phyloP scores from a whole-genome alignment of 92 coral and sea anemone genomes.

The Muricea muricata region DNA sequence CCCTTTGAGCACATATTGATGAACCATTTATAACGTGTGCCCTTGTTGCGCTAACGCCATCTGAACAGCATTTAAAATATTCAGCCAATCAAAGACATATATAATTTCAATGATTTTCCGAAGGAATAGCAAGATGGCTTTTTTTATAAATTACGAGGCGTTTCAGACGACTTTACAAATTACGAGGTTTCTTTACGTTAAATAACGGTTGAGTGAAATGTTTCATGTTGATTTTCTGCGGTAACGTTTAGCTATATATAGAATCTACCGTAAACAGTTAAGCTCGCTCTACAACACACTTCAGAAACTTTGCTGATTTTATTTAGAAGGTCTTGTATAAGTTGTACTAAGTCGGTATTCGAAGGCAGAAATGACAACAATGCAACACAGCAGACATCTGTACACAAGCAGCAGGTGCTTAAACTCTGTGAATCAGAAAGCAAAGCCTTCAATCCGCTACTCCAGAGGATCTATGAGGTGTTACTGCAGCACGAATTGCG shows the following conservation, averaged over 20 bases:
- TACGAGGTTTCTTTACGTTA: neutral
- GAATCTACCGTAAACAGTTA: too few species aligned
- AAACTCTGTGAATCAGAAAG: neutral
- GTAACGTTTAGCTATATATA: neutral
- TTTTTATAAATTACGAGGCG: neutral
- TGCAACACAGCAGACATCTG: neutral
- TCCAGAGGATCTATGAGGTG: too few species aligned
- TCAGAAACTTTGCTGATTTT: neutral
- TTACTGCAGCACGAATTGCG: too few species aligned
- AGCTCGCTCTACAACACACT: neutral
- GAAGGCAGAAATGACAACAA: neutral
- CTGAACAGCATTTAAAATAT: neutral
- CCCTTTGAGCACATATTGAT: neutral
- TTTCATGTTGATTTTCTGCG: neutral
- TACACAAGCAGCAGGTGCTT: neutral
- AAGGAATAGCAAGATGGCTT: neutral
- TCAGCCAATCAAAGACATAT: neutral
- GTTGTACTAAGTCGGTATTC: neutral
- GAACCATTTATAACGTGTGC: neutral
- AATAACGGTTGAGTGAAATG: neutral
- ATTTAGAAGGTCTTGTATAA: neutral
- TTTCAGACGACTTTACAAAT: neutral
- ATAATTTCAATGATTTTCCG: neutral
- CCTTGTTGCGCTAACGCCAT: neutral
- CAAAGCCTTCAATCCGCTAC: neutral